Base-by-base conservation (phyloP, 2,888 invertebrate genomes). In the Drosophila siamana region DNA sequence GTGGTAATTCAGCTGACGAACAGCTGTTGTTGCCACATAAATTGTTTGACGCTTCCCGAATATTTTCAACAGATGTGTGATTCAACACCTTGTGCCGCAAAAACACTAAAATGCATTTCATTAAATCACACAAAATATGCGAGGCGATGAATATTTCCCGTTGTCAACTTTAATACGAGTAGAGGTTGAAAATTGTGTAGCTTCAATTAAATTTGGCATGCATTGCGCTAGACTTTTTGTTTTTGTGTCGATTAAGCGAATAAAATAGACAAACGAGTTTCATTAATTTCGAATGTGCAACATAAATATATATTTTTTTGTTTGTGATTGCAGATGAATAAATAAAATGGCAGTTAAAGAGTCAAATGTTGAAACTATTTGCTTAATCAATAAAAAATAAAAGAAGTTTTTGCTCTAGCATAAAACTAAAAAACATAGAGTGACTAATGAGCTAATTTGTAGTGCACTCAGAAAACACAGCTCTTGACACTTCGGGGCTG, bases 391-490 rank as follows among this genome's bases (percentile, higher is more conserved):
- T 22, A 38, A 38, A 38, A 4, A 13, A 30, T 4, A 13, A 15
- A 13, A 15, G 9, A 9, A 13, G 6, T 16, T n/a, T 36, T 1
- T 0, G 2, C 1, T 11, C 4, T 11, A 0, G n/a, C 30, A 6
- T n/a, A 9, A 0, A 8, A 28, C 4, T 16, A 13, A 22, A n/a
- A 9, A n/a, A n/a, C n/a, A n/a, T n/a, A n/a, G n/a, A 28, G 8
- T 70, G 70, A 83, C 80, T 76, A 72, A 80, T 83, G 63, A 63
- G 46, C 56, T 71, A 62, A 82, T 72, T 78, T 78, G 77, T 63
- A 47, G 51, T 38, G 60, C 77, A 60, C 55, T 76, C 19, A 5
- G 13, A 4, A 11, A 7, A 28, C 28, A 16, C 41, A 22, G 16
- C 13, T 22, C n/a, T 38, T 26, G 33, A 28, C 43, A 44, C 36